phyloP scores from a whole-genome alignment of 2,888 invertebrate genomes.

The Drosophila falleni region DNA sequence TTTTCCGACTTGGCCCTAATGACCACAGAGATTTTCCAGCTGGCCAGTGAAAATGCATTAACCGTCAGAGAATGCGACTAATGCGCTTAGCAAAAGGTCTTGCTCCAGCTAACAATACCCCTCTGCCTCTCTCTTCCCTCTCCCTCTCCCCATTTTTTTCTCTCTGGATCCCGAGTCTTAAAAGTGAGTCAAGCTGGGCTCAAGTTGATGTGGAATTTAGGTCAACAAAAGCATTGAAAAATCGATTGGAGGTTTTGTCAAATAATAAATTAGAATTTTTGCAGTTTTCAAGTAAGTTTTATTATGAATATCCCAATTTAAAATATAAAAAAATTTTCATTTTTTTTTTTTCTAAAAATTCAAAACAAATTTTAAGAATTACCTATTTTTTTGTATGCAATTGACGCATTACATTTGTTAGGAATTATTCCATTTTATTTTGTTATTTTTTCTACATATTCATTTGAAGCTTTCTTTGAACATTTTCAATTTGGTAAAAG shows the following conservation, averaged over 20 bases:
- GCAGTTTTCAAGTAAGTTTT: slow-evolving; percentile 4
- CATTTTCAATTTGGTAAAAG: not conserved
- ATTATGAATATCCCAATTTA: too few relatives aligned
- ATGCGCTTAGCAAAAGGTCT: slow-evolving; percentile 66
- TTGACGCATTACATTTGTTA: too few relatives aligned
- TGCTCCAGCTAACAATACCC: slow-evolving; percentile 10
- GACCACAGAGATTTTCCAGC: slow-evolving; percentile 74
- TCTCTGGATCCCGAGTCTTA: not conserved
- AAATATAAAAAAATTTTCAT: too few relatives aligned
- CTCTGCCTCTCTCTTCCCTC: not conserved
- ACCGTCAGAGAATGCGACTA: slow-evolving; percentile 58
- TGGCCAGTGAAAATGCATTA: slow-evolving; percentile 66
- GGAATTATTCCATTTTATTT: too few relatives aligned
- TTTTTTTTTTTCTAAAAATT: too few relatives aligned
- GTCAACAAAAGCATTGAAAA: slow-evolving; percentile 64
- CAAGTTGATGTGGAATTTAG: slow-evolving; percentile 62
- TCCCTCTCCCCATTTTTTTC: not conserved
- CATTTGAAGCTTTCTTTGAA: not conserved
- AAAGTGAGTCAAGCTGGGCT: slow-evolving; percentile 44
- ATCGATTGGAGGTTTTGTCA: slow-evolving; percentile 40
- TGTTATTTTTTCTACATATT: too few relatives aligned
- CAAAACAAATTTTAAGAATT: too few relatives aligned
- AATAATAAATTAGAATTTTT: not conserved
- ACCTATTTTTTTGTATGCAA: too few relatives aligned
- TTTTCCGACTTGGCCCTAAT: slow-evolving; percentile 58